Base-by-base conservation (phyloP, 1,140 invertebrate species). In the Drosophila nebulosa region DNA sequence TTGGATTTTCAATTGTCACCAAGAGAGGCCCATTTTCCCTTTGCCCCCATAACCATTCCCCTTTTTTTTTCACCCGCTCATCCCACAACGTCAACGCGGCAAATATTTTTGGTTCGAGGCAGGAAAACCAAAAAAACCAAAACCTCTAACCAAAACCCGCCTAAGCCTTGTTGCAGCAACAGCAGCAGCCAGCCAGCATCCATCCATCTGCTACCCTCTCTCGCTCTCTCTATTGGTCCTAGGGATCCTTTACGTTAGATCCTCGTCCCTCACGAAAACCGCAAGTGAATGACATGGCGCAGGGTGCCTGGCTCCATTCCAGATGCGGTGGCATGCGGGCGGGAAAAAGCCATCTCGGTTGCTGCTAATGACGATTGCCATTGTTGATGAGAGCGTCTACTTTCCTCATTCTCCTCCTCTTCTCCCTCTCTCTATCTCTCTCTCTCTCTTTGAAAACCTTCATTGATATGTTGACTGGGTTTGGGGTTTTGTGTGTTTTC, bases 1-100 rank as follows among this genome's bases (percentile, higher is more conserved):
- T 88, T 88, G 78, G 83, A 86, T 88, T 86, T 86, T 86, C 83
- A 86, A 86, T 86, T 86, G 81, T 86, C 81, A 86, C 81, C 81
- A 81, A 69, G 77, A 71, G 65, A 52, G 69, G 58, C 26, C 21
- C 22, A 7, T 26, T 32, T 32, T 32, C 46, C 9, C 55, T 2
- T 7, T 39, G 1, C n/a, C 14, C 36, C n/a, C 36, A 36, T 36
- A 4, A 2, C 39, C 14, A 30, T 30, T 6, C n/a, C n/a, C n/a
- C n/a, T n/a, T n/a, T n/a, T n/a, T n/a, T n/a, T n/a, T n/a, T n/a
- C n/a, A n/a, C n/a, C 27, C 27, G 27, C 30, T 32, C 10, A 10
- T 9, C 30, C 30, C 30, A 2, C 24, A 32, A 32, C 14, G 39
- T 46, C 39, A 46, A 46, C 39, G 39, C 39, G 39, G 58, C 58